phyloP scores from a whole-genome alignment of 1,140 invertebrate species.

The Lepidurus arcticus region DNA sequence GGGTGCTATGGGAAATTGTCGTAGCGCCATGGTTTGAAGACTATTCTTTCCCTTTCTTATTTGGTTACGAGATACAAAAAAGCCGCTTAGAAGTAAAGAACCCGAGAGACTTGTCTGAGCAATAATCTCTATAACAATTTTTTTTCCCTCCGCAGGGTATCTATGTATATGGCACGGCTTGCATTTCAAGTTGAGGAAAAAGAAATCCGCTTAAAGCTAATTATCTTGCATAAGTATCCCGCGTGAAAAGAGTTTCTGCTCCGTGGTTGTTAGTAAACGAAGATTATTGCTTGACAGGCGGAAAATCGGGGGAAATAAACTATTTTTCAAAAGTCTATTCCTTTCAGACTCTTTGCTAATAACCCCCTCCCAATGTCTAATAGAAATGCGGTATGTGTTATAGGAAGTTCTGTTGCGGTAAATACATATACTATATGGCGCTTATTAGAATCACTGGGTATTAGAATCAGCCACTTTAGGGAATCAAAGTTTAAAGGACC shows the following conservation, averaged over 20 bases:
- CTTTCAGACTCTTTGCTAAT: neutral
- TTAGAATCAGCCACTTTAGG: too few relatives aligned
- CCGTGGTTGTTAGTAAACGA: slow-evolving; percentile 10
- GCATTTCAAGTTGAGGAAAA: slow-evolving; percentile 8
- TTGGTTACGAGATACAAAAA: slow-evolving; percentile 16
- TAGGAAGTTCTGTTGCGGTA: too few relatives aligned
- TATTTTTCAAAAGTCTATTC: neutral
- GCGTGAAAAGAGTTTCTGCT: slow-evolving; percentile 21
- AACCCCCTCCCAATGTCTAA: neutral
- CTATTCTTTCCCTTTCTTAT: slow-evolving; percentile 1
- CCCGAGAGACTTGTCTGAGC: slow-evolving; percentile 20
- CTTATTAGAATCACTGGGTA: too few relatives aligned
- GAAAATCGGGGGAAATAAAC: slow-evolving; percentile 10
- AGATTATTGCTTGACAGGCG: slow-evolving; percentile 18
- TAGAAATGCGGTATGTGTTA: too few relatives aligned
- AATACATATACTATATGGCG: too few relatives aligned
- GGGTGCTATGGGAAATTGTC: slow-evolving; percentile 12
- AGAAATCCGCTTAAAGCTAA: slow-evolving; percentile 22
- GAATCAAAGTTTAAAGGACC: too few relatives aligned
- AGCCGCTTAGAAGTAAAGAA: slow-evolving; percentile 19
- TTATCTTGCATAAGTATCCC: slow-evolving; percentile 22
- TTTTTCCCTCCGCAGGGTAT: neutral
- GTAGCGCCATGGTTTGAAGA: neutral
- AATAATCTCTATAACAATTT: slow-evolving; percentile 16
- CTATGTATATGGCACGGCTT: neutral